Base-by-base conservation (phyloP, 2,797 vertebrate species). In the Rhinichthys osculus region DNA sequence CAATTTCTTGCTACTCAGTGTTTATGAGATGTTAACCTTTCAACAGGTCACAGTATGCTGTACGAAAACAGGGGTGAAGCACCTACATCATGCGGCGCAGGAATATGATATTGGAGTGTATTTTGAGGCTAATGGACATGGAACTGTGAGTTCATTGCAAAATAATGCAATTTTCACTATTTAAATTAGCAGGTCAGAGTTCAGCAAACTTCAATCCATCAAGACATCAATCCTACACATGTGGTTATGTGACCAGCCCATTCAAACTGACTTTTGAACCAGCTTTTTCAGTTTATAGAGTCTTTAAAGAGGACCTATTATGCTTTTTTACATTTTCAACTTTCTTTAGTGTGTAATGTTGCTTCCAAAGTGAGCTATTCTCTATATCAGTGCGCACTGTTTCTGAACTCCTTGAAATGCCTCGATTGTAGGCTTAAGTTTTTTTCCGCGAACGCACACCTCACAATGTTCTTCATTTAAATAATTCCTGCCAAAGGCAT, bases 41-140 rank as follows among this genome's bases (percentile, higher is more conserved):
- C 7, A 86, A 7, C 83, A 99, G 98, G 95, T 99, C 23, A 94
- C 91, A 9, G 98, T 99, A 87, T 95, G 93, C 89, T 99, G 98
- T 88, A 95, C 96, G 1, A 98, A 99, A 93, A 99, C 98, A 1
- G 98, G 98, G 88, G 98, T 99, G 89, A 99, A 99, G 85, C 97
- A 99, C 90, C 93, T 99, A 57, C 98, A 99, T 87, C 97, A 97
- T 57, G 97, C 96, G 66, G 98, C 98, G 6, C 96, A 96, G 92
- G 94, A 97, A 86, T 99, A 97, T 93, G 97, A 99, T 81, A 90
- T 98, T 4, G 97, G 97, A 1, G 95, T 99, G 90, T 99, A 99
- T 92, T 99, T 99, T 90, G 98, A 99, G 91, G 97, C 98, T 85
- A 99, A 99, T 0, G 97, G 98, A 42, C 98, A 99, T 0, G 98